Conservation (phyloP, 2,113 vertebrate genomes). For the Saimiri boliviensis region DNA sequence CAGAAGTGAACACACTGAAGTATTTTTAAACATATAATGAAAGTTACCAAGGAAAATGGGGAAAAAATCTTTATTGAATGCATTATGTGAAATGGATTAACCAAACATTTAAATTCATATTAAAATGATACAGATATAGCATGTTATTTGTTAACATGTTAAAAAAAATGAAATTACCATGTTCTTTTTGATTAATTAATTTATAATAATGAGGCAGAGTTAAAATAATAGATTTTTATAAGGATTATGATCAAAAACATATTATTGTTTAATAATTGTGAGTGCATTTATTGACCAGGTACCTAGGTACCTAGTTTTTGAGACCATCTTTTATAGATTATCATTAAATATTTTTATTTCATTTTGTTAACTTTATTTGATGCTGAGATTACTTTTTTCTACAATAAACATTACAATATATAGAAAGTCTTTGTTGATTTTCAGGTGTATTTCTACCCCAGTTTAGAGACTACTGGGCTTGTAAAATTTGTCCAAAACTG, state of each 20-base stretch:
- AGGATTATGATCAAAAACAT: background rate
- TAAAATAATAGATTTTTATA: background rate
- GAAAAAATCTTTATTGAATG: background rate
- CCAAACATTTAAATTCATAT: background rate
- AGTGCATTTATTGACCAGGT: background rate
- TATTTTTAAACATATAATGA: background rate
- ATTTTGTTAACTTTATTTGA: background rate
- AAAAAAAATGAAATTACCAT: background rate
- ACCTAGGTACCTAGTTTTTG: background rate
- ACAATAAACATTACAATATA: background rate
- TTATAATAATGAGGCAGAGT: background rate
- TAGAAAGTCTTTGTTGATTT: background rate
- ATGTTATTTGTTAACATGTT: background rate
- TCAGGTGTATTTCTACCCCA: background rate
- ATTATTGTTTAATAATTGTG: background rate
- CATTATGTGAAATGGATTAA: background rate
- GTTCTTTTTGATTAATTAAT: background rate
- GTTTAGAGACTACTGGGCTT: background rate
- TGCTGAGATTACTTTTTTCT: background rate
- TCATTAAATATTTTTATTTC: background rate
- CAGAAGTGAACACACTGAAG: background rate
- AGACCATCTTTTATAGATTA: background rate
- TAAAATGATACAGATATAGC: background rate
- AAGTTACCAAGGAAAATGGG: background rate
- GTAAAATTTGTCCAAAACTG: background rate